Base-by-base conservation (phyloP, 2,888 invertebrate genomes). In the Latrodectus hesperus region DNA sequence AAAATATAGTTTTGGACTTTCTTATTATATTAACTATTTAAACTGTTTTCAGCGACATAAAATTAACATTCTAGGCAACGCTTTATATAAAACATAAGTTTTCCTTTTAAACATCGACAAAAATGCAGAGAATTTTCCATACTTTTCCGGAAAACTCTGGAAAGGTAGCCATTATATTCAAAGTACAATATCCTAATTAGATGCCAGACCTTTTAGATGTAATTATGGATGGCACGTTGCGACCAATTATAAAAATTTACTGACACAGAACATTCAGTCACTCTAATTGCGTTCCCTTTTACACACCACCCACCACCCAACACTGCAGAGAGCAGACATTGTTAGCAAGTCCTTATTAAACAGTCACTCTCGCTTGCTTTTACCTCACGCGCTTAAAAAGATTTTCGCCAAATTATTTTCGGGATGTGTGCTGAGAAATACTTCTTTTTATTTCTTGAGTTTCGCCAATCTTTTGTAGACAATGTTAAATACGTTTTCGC, bases 181-280 rank as follows among this genome's bases (percentile, higher is more conserved):
- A 60, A 65, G 52, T n/a, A 77, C 76, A 84, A 77, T 84, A 84
- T 60, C 72, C 72, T 72, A 84, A 84, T 84, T 84, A 84, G 84
- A 84, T 51, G 71, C 17, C n/a, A 77, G 77, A 77, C 84, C 68
- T 84, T 81, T 77, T 72, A 77, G 52, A 60, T 53, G 53, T 84
- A 84, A 84, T 84, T 76, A 84, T 49, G 53, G 77, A n/a, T 77
- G 60, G 65, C 84, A 65, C 60, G 64, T 70, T 76, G 82, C 73
- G 76, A 72, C 84, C 84, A 76, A 84, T 84, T 84, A 84, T 77
- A 77, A 84, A 84, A 84, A 77, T 84, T 84, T 77, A 76, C 26
- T 77, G 84, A 72, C 76, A 81, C n/a, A 65, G 77, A 68, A 70
- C 70, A 76, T 68, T 75, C 51, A 70, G 77, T 71, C 77, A 70